Percentiles rank a stretch among this genome's conserved stretches.
Conservation (phyloP, 2,888 invertebrate genomes). For the Tanaodytes sp. region DNA sequence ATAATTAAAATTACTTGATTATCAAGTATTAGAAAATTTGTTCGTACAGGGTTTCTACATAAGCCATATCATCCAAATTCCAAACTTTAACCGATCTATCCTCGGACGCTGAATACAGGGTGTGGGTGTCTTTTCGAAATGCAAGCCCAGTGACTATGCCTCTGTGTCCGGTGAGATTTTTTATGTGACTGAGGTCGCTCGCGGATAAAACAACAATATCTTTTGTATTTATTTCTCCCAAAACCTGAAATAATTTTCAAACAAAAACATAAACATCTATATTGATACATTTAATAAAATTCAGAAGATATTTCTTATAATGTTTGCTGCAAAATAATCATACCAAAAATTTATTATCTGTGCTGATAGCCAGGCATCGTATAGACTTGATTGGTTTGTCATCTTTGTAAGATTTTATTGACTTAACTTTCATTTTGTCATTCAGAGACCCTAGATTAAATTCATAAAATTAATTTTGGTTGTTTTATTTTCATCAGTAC, state of each 20-base stretch:
- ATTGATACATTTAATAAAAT: too few species aligned
- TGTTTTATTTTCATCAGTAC: too few species aligned
- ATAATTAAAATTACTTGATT: too few species aligned
- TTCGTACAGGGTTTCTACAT: conserved; percentile 89
- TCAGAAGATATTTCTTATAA: too few species aligned
- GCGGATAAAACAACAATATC: conserved; percentile 90
- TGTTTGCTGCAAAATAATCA: conserved; percentile 58
- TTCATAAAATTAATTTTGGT: too few species aligned
- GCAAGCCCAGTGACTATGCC: conserved; percentile 83
- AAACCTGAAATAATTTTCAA: conserved; percentile 73
- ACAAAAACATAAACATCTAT: too few species aligned
- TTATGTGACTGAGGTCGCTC: conserved; percentile 81
- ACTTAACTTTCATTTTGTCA: conserved; percentile 77
- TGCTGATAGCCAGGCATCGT: conserved; percentile 68
- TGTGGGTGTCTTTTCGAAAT: conserved; percentile 89
- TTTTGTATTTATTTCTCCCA: conserved; percentile 79
- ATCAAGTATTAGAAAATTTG: too few species aligned
- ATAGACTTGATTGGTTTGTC: conserved; percentile 65
- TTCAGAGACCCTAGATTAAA: conserved; percentile 75
- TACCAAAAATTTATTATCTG: conserved; percentile 87
- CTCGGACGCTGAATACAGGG: conserved; percentile 85
- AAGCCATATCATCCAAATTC: conserved; percentile 96
- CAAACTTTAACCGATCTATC: conserved; percentile 92
- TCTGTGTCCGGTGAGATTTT: conserved; percentile 87
- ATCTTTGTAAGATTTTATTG: conserved; percentile 64